Conservation (phyloP, 2,113 vertebrate genomes). For the Dipodomys spectabilis region DNA sequence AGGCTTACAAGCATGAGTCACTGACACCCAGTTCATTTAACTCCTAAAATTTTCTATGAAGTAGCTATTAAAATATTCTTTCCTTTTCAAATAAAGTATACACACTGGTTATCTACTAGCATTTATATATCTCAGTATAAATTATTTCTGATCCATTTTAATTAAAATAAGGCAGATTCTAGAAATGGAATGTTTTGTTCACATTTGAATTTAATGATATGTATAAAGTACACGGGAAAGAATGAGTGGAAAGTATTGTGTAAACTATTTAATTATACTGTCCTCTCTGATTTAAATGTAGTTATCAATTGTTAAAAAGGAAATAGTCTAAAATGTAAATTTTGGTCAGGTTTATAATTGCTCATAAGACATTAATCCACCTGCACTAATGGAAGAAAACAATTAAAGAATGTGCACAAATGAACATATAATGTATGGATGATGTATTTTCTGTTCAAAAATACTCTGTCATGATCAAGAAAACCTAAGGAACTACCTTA, state of each 20-base stretch:
- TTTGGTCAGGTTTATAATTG: neutral
- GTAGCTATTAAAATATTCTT: neutral
- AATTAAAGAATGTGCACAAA: neutral
- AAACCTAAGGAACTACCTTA: neutral
- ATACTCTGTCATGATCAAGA: neutral
- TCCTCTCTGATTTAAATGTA: neutral
- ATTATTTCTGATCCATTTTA: neutral
- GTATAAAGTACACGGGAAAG: neutral
- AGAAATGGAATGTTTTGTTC: conserved; percentile 35
- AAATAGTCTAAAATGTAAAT: conserved; percentile 9
- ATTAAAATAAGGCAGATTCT: conserved; percentile 4
- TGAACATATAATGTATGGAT: neutral
- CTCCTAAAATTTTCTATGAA: neutral
- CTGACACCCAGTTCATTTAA: neutral
- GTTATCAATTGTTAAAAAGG: neutral
- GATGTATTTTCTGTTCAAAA: neutral
- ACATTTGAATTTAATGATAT: neutral
- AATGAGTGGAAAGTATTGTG: neutral
- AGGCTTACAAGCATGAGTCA: too few species aligned
- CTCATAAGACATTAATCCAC: neutral
- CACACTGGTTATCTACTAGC: neutral
- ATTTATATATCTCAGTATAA: neutral
- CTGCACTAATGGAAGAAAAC: neutral
- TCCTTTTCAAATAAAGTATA: neutral
- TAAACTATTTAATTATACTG: neutral